Evolutionary conservation across 2,113 vertebrate species (phyloP).

Genomic region (Gobiocypris rarus): DNA sequence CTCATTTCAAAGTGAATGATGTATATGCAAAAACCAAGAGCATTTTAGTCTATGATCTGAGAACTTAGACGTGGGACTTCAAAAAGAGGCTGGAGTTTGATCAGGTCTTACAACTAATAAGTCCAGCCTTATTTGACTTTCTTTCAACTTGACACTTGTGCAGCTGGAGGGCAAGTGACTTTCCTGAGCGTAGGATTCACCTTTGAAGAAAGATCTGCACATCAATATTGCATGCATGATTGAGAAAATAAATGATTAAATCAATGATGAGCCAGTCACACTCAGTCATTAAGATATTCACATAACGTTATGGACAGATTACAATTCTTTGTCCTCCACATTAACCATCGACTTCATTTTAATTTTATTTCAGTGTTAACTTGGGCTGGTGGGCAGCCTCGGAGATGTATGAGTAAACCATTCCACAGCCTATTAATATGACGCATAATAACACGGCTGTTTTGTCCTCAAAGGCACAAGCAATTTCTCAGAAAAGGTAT

Average conservation of each 20-base stretch:
- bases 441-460: background rate
- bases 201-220: conserved; percentile 8
- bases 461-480: background rate
- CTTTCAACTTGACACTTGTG: conserved; percentile 20
- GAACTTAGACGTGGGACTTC: background rate
- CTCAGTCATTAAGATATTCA: background rate
- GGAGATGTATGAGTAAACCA: background rate
- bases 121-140: conserved; percentile 16
- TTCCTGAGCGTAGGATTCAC: background rate
- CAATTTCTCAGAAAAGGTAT: background rate
- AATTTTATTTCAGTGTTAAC: background rate
- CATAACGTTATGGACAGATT: background rate
- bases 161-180: conserved; percentile 18
- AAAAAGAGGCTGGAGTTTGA: conserved; percentile 7
- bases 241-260: background rate
- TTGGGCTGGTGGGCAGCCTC: background rate
- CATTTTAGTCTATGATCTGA: background rate
- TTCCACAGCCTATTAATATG: background rate
- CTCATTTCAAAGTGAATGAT: background rate
- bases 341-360: background rate
- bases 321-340: background rate
- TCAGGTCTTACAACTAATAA: background rate
- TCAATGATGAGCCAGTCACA: conserved; percentile 2
- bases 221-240: conserved; percentile 26
- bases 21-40: background rate